These are phyloP conservation scores for Phylloscopus trochiloides DNA, from an alignment of 2,113 vertebrate genomes.

Conservation along the genomic window DNA sequence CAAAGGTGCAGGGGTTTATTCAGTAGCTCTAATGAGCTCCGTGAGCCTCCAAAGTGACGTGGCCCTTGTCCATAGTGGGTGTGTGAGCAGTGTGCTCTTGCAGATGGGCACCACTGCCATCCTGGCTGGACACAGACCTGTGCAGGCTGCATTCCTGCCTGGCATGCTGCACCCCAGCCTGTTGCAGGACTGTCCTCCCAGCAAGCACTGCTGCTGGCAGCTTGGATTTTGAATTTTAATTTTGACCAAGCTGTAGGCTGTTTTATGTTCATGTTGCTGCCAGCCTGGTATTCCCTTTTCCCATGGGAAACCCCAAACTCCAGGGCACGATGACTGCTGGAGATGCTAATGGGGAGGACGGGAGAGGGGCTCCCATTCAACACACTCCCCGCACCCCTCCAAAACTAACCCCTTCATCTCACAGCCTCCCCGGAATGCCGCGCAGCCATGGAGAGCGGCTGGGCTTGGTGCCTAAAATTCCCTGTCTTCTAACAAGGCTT, in stretches of 20 bases:
- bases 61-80: neutral
- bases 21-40: fast-evolving
- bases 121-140: fast-evolving
- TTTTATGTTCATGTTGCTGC: neutral
- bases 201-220: neutral
- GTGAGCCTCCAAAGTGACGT: fast-evolving
- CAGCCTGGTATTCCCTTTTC: neutral
- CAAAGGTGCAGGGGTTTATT: neutral
- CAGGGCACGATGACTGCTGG: neutral
- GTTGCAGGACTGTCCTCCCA: neutral
- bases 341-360: neutral
- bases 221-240: neutral
- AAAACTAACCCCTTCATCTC: neutral
- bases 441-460: fast-evolving
- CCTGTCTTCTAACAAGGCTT: neutral
- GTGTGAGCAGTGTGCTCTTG: neutral
- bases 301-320: neutral
- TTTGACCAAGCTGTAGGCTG: neutral
- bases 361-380: neutral
- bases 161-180: neutral
- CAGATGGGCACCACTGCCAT: neutral
- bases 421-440: fast-evolving
- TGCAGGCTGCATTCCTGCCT: neutral
- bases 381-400: fast-evolving
- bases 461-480: neutral